Base-by-base conservation (phyloP, 2,113 vertebrate genomes). In the Xiphophorus maculatus region DNA sequence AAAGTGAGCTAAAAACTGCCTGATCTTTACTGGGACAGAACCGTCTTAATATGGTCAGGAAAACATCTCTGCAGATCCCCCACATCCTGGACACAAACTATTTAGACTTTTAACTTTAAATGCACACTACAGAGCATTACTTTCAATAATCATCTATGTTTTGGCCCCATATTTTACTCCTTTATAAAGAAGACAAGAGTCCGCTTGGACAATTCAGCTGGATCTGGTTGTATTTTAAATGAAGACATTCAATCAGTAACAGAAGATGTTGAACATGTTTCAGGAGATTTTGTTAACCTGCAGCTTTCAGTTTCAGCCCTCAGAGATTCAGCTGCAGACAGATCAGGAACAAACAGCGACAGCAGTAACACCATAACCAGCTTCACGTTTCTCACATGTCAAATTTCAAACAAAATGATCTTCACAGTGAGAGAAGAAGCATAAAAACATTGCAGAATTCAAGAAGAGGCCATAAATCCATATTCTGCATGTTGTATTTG, bases 371-470 rank as follows among this genome's bases (percentile, higher is more conserved):
- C 9, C 19, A n/a, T 3, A 8, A 19, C 8, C 51, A 58, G 48
- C 17, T 54, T 6, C 51, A 58, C 25, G 25, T 58, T 58, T 58
- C 51, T 58, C 51, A 58, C 19, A 10, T 58, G 15, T 17, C 51
- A 58, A 51, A 22, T 5, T 51, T 19, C 5, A 51, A n/a, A n/a
- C 51, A n/a, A 58, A 19, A 48, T 2, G 1, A 48, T 17, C 44
- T 48, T 48, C 17, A 48, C 44, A 48, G 44, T 48, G n/a, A 72
- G 70, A 81, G 30, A 11, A 81, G 68, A 80, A 63, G 67, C 63
- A 88, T 71, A 67, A 82, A 84, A 73, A 81, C 37, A 73, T 58
- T 22, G 32, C 1, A 71, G 67, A 22, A 63, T 5, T 69, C 69
- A 9, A 7, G 6, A 71, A 15, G 30, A 22, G 40, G 37, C 17